Base-by-base conservation (phyloP, 1,140 invertebrate genomes). In the Akabosia matsudoensis region DNA sequence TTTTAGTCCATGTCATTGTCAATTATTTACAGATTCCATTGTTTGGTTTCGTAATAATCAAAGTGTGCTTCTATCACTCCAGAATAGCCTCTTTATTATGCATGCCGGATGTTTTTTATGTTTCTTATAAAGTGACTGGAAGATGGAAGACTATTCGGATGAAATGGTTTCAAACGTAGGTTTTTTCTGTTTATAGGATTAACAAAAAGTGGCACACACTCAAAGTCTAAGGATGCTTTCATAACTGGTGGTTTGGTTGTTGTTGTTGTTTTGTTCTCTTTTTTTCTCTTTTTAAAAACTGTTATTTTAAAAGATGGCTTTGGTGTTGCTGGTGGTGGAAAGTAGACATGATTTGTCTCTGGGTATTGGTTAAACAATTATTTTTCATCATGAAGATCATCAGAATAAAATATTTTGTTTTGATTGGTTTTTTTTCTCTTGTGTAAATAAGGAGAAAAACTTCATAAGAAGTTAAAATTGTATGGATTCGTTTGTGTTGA, bases 121-220 rank as follows among this genome's bases (percentile, higher is more conserved):
- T 10, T 61, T 24, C 24, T 14, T 61, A n/a, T n/a, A 24, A 14
- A n/a, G 54, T 14, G 14, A n/a, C 24, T n/a, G 24, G 24, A 61
- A n/a, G 24, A 24, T 61, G 61, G 61, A 67, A 67, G 61, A 67
- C 61, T 67, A 67, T 67, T 67, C 61, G 61, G 30, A 67, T 67
- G 7, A 28, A 67, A 28, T 45, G 7, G n/a, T n/a, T n/a, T n/a
- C 31, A 30, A 14, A 31, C n/a, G 24, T 56, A 56, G 10, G 3
- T 56, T 56, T 56, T 56, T 56, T 56, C 18, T 45, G 37, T 45
- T 10, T 7, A 61, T 61, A 24, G 24, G 14, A 61, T 16, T 61
- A 61, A 61, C 13, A 61, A 61, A 61, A 22, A 61, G 54, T 61
- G 24, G 24, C n/a, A 61, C 54, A 61, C 37, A 45, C 37, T 10